These are phyloP conservation scores for Parascotia fuliginaria DNA, from an alignment of 2,888 invertebrate genomes.

Conservation along the genomic window DNA sequence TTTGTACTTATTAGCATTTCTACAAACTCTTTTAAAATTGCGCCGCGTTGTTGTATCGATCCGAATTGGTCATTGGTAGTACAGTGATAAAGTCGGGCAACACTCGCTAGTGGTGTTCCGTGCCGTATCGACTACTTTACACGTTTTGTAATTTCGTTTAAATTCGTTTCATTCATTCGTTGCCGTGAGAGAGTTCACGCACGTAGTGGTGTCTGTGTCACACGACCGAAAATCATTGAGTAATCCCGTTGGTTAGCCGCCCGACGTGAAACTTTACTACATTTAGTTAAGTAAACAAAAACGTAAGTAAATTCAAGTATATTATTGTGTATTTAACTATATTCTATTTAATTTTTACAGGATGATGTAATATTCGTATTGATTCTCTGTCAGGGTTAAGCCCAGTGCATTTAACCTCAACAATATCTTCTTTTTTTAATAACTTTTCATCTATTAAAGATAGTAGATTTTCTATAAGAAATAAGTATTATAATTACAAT, in stretches of 20 bases:
- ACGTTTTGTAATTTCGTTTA: too few relatives aligned
- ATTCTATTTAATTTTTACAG: not conserved
- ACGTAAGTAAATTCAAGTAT: conserved; percentile 43
- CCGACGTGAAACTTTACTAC: conserved; percentile 27
- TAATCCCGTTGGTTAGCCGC: conserved; percentile 40
- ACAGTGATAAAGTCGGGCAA: not conserved
- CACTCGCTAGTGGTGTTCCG: not conserved
- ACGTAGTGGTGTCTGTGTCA: conserved; percentile 9
- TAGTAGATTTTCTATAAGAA: not conserved
- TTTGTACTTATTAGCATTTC: too few relatives aligned
- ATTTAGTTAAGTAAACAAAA: conserved; percentile 28
- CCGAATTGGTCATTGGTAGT: too few relatives aligned
- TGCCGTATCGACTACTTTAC: not conserved
- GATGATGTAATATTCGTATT: conserved; percentile 14
- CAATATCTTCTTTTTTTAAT: not conserved
- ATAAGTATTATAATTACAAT: not conserved
- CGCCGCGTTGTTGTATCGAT: too few relatives aligned
- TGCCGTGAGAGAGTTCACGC: conserved; percentile 35
- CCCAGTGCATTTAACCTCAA: conserved; percentile 16
- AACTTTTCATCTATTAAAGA: not conserved
- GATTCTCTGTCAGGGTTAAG: conserved; percentile 14
- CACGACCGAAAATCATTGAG: conserved; percentile 30
- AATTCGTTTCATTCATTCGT: conserved; percentile 28
- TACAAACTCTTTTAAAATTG: too few relatives aligned
- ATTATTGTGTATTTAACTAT: not conserved